Evolutionary conservation across 2,888 invertebrate species (phyloP), one percentile per base, ranked within the genome.

Genomic region (Linnaemya tessellans): DNA sequence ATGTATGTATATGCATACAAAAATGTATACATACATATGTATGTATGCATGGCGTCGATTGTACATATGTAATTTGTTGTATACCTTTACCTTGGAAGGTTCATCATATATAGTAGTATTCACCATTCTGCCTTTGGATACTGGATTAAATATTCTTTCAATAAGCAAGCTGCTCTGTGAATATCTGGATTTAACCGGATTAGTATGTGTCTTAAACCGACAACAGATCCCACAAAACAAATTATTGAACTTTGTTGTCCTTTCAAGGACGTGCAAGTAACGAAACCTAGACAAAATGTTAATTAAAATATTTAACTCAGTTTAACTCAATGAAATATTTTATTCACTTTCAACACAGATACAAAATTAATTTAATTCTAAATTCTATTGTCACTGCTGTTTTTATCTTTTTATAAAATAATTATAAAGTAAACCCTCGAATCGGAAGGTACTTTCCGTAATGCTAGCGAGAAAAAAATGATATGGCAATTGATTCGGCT

Each of bases 31-130:
- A 38, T 30, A 56, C 25, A 18, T 35, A 60, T 35, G 35, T 60
- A 38, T 11, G 10, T 60, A 64, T 30, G 18, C 41, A 43, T 22
- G n/a, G n/a, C n/a, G n/a, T 1, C 0, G 5, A 43, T 60, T 30
- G 30, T 2, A 30, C 30, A 30, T 5, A 20, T 20, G 8, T 22
- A 8, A 30, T 18, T 54, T 30, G 3, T 30, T 3, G 1, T 25
- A 75, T 92, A 92, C 91, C 92, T 92, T 91, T 20, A 92, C 87
- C 64, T 89, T 87, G 38, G 92, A 90, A 46, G 84, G 86, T 86
- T 90, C 91, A 85, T 92, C 92, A 86, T 90, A 92, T 82, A 89
- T 89, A 71, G 92, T 89, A 87, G 90, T 89, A 88, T 91, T 90
- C 80, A 92, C 92, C 92, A 92, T 92, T 89, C 75, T 84, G 74